phyloP scores from a whole-genome alignment of 1,140 invertebrate genomes.

The Cydia pomonella region DNA sequence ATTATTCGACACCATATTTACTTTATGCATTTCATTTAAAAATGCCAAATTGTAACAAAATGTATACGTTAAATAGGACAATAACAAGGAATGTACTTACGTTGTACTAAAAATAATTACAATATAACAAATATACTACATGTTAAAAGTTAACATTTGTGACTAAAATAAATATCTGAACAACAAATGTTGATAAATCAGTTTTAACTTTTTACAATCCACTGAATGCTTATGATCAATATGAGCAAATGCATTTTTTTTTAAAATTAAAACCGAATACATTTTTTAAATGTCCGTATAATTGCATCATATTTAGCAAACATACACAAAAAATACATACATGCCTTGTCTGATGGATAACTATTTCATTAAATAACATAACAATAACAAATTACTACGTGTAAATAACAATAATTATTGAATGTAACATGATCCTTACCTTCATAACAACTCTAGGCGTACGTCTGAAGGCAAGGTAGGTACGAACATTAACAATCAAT shows the following conservation, averaged over 20 bases:
- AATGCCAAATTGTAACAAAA: slow-evolving; percentile 79
- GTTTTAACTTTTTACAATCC: background rate
- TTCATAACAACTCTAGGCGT: slow-evolving; percentile 1
- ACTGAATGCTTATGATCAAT: too few relatives aligned
- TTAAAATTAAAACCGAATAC: too few relatives aligned
- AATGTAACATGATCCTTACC: background rate
- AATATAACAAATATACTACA: slow-evolving; percentile 16
- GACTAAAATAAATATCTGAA: background rate
- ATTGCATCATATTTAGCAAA: too few relatives aligned
- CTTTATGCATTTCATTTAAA: slow-evolving; percentile 70
- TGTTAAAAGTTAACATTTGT: slow-evolving; percentile 11
- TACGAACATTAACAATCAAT: slow-evolving; percentile 11
- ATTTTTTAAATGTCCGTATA: too few relatives aligned
- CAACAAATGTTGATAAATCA: background rate
- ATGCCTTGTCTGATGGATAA: too few relatives aligned
- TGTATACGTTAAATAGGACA: slow-evolving; percentile 50
- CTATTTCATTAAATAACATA: background rate
- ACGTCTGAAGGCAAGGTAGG: background rate
- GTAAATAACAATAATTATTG: background rate
- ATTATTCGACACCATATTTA: slow-evolving; percentile 70
- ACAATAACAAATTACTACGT: background rate
- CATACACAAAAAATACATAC: too few relatives aligned
- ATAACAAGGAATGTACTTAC: slow-evolving; percentile 27
- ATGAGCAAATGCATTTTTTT: too few relatives aligned
- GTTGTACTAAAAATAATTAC: background rate